Base-by-base conservation (phyloP, 2,888 invertebrate genomes). In the Pterostichus madidus region DNA sequence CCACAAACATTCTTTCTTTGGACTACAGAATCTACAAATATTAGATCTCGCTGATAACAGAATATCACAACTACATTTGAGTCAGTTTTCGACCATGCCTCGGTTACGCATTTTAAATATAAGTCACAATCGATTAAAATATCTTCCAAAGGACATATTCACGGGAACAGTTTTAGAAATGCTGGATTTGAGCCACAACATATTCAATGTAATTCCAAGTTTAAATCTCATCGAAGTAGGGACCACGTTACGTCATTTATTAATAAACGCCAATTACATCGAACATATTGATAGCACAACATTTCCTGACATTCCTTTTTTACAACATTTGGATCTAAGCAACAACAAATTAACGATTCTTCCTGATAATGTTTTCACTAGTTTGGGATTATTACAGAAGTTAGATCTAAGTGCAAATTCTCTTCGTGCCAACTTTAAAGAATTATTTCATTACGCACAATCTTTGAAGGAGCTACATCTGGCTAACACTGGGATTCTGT, bases 221-320 rank as follows among this genome's bases (percentile, higher is more conserved):
- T 92, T 94, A 31, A 94, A 96, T 17, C 92, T 97, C 84, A 93
- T 94, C 0, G 96, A 96, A 88, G 93, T 96, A 24, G 96, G 96
- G 4, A 94, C 95, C 86, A 96, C 96, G 0, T 89, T 97, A 84
- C 91, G 96, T 76, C 94, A 94, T 88, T 92, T 97, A 83, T 95
- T 96, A 87, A 91, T 97, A 87, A 94, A 95, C 0, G 92, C 93
- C 85, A 97, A 97, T 89, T 94, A 93, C 85, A 92, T 98, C 85
- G 97, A 97, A 88, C 96, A 96, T 88, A 91, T 97, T 85, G 97
- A 97, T 89, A 95, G 95, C 86, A 96, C 95, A 84, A 96, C 96
- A 90, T 97, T 97, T 88, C 94, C 96, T 56, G 94, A 95, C 86
- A 95, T 95, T 39, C 95, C 96, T 78, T 95, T 95, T 88, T 90